phyloP scores from a whole-genome alignment of 2,113 vertebrate species.

The Pangasianodon gigas region DNA sequence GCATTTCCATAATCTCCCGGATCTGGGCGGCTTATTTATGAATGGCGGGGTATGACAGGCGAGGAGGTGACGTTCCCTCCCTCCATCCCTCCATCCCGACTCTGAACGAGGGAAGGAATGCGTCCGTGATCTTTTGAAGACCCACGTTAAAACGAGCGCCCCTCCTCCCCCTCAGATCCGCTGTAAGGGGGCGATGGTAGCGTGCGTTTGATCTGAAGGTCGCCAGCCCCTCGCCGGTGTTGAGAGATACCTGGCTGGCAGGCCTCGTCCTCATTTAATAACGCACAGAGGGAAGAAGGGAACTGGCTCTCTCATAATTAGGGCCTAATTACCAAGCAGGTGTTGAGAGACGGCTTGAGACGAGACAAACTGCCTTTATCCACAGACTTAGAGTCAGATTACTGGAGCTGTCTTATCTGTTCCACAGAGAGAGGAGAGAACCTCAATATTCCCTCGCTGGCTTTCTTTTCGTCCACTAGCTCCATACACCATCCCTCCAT shows the following conservation, averaged over 20 bases:
- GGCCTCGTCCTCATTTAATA: slow-evolving; percentile 99
- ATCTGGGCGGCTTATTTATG: slow-evolving; percentile 68
- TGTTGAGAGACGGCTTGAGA: slow-evolving; percentile 97
- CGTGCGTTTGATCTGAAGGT: slow-evolving; percentile 99
- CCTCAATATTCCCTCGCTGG: slow-evolving; percentile 81
- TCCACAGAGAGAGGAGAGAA: slow-evolving; percentile 84
- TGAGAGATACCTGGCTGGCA: slow-evolving; percentile 94
- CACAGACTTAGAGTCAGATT: slow-evolving; percentile 98
- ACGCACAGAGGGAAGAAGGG: slow-evolving; percentile 95
- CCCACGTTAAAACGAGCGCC: slow-evolving; percentile 78
- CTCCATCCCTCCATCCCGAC: slow-evolving; percentile 65
- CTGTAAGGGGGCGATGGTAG: slow-evolving; percentile 82
- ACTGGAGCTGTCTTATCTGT: slow-evolving; percentile 96
- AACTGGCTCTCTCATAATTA: slow-evolving; percentile 97
- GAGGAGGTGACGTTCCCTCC: slow-evolving; percentile 61
- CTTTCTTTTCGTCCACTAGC: slow-evolving; percentile 80
- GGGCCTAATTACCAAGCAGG: slow-evolving; percentile 98
- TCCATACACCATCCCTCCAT: slow-evolving; percentile 12
- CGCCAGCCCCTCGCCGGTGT: slow-evolving; percentile 82
- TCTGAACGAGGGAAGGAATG: slow-evolving; percentile 74
- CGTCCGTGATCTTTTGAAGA: slow-evolving; percentile 85
- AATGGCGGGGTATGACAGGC: slow-evolving; percentile 70
- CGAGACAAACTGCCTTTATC: slow-evolving; percentile 99
- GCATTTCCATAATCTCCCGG: slow-evolving; percentile 59
- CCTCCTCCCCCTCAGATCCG: slow-evolving; percentile 45